Percentiles rank a stretch among this genome's conserved stretches.
These are phyloP conservation scores for Athetis lepigone DNA, from an alignment of 2,888 invertebrate genomes.

Conservation along the genomic window DNA sequence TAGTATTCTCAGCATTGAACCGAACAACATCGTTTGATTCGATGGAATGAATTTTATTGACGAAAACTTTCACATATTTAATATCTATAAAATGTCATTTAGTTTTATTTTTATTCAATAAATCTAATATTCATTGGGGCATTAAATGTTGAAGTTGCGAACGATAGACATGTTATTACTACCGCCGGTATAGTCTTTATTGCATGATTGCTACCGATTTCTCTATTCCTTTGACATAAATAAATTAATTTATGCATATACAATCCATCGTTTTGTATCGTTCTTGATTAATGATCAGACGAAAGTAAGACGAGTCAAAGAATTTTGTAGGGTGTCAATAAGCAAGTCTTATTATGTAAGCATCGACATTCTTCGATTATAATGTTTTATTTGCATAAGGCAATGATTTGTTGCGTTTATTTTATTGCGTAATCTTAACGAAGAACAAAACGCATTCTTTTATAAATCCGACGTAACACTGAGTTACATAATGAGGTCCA, in stretches of 20 bases:
- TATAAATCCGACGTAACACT: slow-evolving; percentile 55
- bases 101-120: slow-evolving; percentile 45
- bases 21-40: slow-evolving; percentile 50
- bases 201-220: slow-evolving; percentile 52
- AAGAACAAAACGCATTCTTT: slow-evolving; percentile 62
- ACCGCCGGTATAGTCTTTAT: slow-evolving; percentile 26
- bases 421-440: slow-evolving; percentile 60
- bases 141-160: slow-evolving; percentile 37
- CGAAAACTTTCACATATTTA: slow-evolving; percentile 66
- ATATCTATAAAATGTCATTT: slow-evolving; percentile 51
- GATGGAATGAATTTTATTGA: slow-evolving; percentile 52
- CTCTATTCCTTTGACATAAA: slow-evolving; percentile 47
- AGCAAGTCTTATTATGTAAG: slow-evolving; percentile 70
- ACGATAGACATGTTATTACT: slow-evolving; percentile 27
- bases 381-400: slow-evolving; percentile 73
- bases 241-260: slow-evolving; percentile 39
- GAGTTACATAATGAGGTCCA: slow-evolving; percentile 55
- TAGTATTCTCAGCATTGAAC: slow-evolving; percentile 65
- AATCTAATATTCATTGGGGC: slow-evolving; percentile 42
- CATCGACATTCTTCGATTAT: slow-evolving; percentile 69
- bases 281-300: slow-evolving; percentile 39
- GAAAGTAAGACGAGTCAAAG: slow-evolving; percentile 56
- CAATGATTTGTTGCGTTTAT: slow-evolving; percentile 69
- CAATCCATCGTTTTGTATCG: slow-evolving; percentile 20
- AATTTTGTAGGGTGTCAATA: slow-evolving; percentile 59